Percentiles rank a stretch among this genome's conserved stretches.
These are phyloP conservation scores for Characodon lateralis DNA, from an alignment of 2,797 vertebrate genomes.

Conservation along the genomic window DNA sequence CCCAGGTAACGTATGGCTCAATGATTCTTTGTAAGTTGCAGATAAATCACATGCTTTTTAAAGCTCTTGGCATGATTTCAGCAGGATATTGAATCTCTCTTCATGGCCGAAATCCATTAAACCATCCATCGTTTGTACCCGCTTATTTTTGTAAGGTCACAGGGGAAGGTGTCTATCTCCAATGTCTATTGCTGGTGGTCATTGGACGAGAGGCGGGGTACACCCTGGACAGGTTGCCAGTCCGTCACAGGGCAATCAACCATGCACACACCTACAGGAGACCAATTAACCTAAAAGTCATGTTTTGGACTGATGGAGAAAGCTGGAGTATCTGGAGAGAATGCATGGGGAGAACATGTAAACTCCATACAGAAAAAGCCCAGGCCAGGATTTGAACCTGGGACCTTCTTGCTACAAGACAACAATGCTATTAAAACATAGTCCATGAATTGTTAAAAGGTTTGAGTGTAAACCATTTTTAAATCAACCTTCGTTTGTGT, in stretches of 20 bases:
- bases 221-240: not conserved
- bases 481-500: no score
- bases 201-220: not conserved
- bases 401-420: not conserved
- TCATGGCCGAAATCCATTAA: no score
- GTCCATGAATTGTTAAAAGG: not conserved
- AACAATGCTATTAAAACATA: not conserved
- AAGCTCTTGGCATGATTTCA: no score
- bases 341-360: not conserved
- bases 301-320: not conserved
- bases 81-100: no score
- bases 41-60: no score
- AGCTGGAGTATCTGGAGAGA: not conserved
- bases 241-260: not conserved
- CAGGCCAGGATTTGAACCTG: not conserved
- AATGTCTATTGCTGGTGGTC: not conserved
- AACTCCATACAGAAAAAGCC: not conserved
- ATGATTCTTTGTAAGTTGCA: constrained; percentile 1
- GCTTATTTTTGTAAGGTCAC: no score
- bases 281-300: not conserved
- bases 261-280: not conserved
- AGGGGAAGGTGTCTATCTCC: not conserved
- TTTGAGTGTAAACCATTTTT: no score
- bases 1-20: not conserved
- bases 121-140: no score